phyloP scores from a whole-genome alignment of 37 sponge, comb jelly and placozoan genomes.

The Mnemiopsis leidyi region DNA sequence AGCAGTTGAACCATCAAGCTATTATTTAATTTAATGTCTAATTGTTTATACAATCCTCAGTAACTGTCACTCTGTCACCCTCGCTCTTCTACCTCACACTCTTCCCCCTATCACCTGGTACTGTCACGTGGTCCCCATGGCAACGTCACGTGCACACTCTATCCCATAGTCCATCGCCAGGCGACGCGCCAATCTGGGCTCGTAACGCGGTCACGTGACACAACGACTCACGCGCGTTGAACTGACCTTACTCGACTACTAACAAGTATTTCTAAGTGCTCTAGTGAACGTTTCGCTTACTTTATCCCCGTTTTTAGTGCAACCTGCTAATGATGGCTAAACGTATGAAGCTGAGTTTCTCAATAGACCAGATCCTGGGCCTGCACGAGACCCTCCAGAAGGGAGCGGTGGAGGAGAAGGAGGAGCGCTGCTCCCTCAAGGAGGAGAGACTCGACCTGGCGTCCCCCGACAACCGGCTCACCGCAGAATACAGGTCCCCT shows the following conservation, averaged over 20 bases:
- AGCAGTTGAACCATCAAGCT: not conserved
- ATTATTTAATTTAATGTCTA: not conserved
- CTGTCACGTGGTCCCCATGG: conserved; percentile 24
- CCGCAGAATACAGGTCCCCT: not conserved
- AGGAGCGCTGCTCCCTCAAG: not conserved
- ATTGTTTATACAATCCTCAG: not conserved
- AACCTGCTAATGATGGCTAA: not conserved
- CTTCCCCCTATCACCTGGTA: not conserved
- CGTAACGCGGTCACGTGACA: not conserved
- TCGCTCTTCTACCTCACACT: not conserved
- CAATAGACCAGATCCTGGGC: conserved; percentile 35
- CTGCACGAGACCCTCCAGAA: not conserved
- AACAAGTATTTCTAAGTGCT: not conserved
- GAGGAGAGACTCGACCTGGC: not conserved
- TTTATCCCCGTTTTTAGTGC: not conserved
- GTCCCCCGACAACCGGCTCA: not conserved
- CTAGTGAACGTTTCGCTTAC: not conserved
- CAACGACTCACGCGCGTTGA: not conserved
- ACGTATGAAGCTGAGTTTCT: conserved; percentile 34
- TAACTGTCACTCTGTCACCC: not conserved
- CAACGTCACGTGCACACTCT: conserved; percentile 3
- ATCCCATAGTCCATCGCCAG: not conserved
- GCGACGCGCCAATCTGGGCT: not conserved
- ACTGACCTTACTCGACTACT: not conserved
- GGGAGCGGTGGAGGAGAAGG: not conserved